A percentile compares a stretch with the other conserved stretches of the same genome.
Conservation (phyloP, 2,797 vertebrate genomes). For the Schizopygopsis malacanthus region DNA sequence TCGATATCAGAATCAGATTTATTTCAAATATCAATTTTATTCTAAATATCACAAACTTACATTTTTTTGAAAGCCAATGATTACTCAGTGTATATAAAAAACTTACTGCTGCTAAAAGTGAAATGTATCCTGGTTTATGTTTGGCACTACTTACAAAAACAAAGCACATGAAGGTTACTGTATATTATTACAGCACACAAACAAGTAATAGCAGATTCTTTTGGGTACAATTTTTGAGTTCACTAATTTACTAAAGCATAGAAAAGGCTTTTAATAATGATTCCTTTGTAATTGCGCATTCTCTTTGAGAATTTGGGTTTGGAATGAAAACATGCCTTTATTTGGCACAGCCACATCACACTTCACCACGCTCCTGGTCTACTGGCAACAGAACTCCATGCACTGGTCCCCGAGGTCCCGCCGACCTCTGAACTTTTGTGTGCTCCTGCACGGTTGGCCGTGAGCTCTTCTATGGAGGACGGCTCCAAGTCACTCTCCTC, state of each 20-base stretch:
- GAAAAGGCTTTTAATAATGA: not conserved
- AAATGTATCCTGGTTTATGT: not conserved
- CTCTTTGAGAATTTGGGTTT: not conserved
- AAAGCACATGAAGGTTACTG: not conserved
- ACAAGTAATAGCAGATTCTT: not conserved
- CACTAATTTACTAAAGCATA: not conserved
- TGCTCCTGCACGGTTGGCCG: slow-evolving; percentile 32
- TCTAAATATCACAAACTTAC: not conserved
- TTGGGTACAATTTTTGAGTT: not conserved
- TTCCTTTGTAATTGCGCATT: not conserved
- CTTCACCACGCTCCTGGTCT: slow-evolving; percentile 70
- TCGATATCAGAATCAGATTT: not conserved
- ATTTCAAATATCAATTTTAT: not conserved
- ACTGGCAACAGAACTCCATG: slow-evolving; percentile 66
- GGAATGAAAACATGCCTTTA: slow-evolving; percentile 10
- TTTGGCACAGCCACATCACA: not conserved
- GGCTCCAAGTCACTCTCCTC: slow-evolving; percentile 71
- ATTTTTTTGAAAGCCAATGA: not conserved
- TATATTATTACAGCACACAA: not conserved
- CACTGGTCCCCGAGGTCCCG: slow-evolving; percentile 60
- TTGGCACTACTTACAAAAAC: slow-evolving; percentile 23
- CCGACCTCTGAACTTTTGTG: slow-evolving; percentile 56
- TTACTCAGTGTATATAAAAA: not conserved
- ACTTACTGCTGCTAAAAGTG: not conserved
- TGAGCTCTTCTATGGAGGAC: slow-evolving; percentile 73